Evolutionary conservation across 1,140 invertebrate species (phyloP).

Genomic region (Aphelinus atriplicis): DNA sequence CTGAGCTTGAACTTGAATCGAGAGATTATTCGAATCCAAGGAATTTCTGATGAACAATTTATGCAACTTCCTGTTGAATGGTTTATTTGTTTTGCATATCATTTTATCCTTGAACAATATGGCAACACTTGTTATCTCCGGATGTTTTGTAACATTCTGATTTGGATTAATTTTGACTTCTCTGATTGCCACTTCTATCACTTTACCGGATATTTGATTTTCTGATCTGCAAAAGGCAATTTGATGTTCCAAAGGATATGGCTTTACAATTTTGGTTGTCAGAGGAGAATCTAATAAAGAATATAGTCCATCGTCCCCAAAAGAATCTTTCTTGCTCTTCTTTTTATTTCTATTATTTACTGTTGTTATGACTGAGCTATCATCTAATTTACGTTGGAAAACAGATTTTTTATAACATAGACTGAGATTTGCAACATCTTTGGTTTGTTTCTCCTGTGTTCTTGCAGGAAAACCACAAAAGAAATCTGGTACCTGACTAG

Average conservation of each 20-base stretch:
- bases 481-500: constrained; percentile 27
- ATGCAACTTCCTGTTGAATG: constrained; percentile 59
- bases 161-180: constrained; percentile 50
- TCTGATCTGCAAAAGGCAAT: constrained; percentile 44
- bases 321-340: constrained; percentile 16
- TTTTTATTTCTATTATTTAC: constrained; percentile 24
- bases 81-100: constrained; percentile 52
- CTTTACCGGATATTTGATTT: constrained; percentile 44
- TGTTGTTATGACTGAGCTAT: constrained; percentile 45
- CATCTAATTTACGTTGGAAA: constrained; percentile 34
- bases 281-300: constrained; percentile 48
- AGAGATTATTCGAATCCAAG: constrained; percentile 50
- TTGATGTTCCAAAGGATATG: constrained; percentile 45
- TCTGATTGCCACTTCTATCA: constrained; percentile 58
- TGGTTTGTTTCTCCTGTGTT: constrained; percentile 17
- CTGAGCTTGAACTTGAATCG: constrained; percentile 48
- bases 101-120: constrained; percentile 54
- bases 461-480: constrained; percentile 17
- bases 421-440: constrained; percentile 12
- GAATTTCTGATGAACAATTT: constrained; percentile 55
- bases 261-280: constrained; percentile 51
- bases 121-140: constrained; percentile 42
- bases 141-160: constrained; percentile 24
- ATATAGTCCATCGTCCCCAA: constrained; percentile 57
- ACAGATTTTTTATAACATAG: constrained; percentile 28